These are phyloP conservation scores for Schizopygopsis malacanthus DNA, from an alignment of 2,797 vertebrate genomes.

Conservation along the genomic window DNA sequence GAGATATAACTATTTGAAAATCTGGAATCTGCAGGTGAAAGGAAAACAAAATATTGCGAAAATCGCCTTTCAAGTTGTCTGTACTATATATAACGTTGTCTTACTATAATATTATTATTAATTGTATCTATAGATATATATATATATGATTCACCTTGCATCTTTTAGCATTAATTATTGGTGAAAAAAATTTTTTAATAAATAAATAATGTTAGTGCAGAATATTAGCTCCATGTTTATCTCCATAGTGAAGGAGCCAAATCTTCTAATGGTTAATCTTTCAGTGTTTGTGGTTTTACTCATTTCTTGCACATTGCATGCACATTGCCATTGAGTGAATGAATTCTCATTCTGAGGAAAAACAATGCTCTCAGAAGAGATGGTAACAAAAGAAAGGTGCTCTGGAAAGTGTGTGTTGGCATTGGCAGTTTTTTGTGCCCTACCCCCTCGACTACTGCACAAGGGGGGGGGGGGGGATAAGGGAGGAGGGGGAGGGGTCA, in stretches of 20 bases:
- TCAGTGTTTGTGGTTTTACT: background rate
- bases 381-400: slow-evolving; percentile 21
- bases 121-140: too few relatives aligned
- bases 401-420: slow-evolving; percentile 15
- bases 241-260: background rate
- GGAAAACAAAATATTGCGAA: too few relatives aligned
- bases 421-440: slow-evolving; percentile 29
- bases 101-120: background rate
- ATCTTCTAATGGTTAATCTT: background rate
- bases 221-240: background rate
- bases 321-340: background rate
- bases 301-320: background rate
- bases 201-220: background rate
- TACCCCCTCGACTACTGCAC: slow-evolving; percentile 7
- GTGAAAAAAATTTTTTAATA: background rate
- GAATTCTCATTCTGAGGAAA: background rate
- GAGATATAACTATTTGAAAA: too few relatives aligned
- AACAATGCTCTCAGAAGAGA: background rate
- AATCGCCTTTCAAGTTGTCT: too few relatives aligned
- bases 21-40: too few relatives aligned
- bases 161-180: background rate
- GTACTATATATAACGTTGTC: too few relatives aligned
- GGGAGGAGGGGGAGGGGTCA: slow-evolving; percentile 51
- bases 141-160: background rate
- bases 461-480: background rate